Conservation (phyloP, 1,140 invertebrate genomes). For the Mycetomoellerius zeteki region DNA sequence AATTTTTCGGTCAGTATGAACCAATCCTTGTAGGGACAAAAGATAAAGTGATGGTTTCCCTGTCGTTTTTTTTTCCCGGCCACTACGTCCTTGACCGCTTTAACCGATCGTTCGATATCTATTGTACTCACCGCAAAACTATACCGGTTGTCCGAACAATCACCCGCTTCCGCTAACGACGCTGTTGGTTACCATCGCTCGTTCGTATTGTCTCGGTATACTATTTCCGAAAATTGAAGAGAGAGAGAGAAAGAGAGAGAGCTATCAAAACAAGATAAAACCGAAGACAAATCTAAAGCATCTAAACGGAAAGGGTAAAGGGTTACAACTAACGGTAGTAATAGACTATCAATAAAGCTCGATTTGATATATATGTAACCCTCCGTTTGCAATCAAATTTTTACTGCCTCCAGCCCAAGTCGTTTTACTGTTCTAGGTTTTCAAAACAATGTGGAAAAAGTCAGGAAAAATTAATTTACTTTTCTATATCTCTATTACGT, state of each 20-base stretch:
- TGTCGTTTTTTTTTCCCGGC: conserved; percentile 29
- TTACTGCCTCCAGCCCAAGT: too few relatives aligned
- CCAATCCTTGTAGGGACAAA: not conserved
- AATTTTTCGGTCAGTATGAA: conserved; percentile 6
- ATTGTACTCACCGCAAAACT: conserved; percentile 43
- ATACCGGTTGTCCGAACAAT: conserved; percentile 30
- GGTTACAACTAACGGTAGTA: not conserved
- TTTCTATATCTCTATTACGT: too few relatives aligned
- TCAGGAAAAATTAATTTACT: too few relatives aligned
- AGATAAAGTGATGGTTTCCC: conserved; percentile 38
- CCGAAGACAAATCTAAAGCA: conserved; percentile 9
- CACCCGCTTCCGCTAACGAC: conserved; percentile 37
- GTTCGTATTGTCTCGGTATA: conserved; percentile 24
- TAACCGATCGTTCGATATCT: conserved; percentile 63
- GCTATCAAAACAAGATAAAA: not conserved
- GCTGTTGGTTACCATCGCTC: not conserved
- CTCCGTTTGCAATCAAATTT: too few relatives aligned
- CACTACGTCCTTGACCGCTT: conserved; percentile 68
- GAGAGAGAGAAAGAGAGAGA: not conserved
- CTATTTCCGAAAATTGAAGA: conserved; percentile 19
- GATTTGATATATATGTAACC: too few relatives aligned
- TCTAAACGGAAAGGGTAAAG: not conserved
- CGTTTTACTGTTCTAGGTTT: too few relatives aligned
- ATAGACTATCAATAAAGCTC: not conserved
- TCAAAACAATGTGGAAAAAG: too few relatives aligned